Conservation (phyloP, 2,888 invertebrate species). For the Agonopterix arenella region DNA sequence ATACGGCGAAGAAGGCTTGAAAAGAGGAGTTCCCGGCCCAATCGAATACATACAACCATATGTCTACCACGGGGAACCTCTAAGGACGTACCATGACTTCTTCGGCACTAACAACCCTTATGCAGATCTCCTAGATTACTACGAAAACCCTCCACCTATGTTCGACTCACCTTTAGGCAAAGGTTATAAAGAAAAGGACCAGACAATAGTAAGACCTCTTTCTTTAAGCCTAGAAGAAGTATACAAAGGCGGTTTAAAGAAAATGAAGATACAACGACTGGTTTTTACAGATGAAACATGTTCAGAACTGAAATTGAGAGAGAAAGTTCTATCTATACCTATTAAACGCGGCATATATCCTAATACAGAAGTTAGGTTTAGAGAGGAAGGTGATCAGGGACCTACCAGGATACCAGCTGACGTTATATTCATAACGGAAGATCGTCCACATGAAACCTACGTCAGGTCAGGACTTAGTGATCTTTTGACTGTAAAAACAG, state of each 20-base stretch:
- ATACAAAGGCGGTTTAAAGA: constrained; percentile 86
- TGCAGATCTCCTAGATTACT: constrained; percentile 83
- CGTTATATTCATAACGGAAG: constrained; percentile 84
- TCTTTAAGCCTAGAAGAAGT: constrained; percentile 74
- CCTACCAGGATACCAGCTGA: constrained; percentile 86
- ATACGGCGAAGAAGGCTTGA: constrained; percentile 92
- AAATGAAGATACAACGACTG: constrained; percentile 87
- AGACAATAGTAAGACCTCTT: constrained; percentile 64
- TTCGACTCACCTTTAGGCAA: constrained; percentile 78
- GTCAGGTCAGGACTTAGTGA: constrained; percentile 80
- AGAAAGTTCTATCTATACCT: constrained; percentile 85
- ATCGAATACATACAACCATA: constrained; percentile 82
- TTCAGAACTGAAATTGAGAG: constrained; percentile 78
- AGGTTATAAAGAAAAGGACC: constrained; percentile 79
- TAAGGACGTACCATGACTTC: constrained; percentile 85
- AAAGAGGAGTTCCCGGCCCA: constrained; percentile 85
- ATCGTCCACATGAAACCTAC: constrained; percentile 82
- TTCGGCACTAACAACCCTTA: constrained; percentile 91
- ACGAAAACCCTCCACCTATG: constrained; percentile 78
- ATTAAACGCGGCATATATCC: constrained; percentile 85
- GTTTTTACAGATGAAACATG: constrained; percentile 81
- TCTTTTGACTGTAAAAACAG: constrained; percentile 76
- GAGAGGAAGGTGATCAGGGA: constrained; percentile 88
- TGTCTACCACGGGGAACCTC: constrained; percentile 87
- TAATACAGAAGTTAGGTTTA: constrained; percentile 84